Base-by-base conservation (phyloP, 2,113 vertebrate genomes). In the Cyprinus carpio region DNA sequence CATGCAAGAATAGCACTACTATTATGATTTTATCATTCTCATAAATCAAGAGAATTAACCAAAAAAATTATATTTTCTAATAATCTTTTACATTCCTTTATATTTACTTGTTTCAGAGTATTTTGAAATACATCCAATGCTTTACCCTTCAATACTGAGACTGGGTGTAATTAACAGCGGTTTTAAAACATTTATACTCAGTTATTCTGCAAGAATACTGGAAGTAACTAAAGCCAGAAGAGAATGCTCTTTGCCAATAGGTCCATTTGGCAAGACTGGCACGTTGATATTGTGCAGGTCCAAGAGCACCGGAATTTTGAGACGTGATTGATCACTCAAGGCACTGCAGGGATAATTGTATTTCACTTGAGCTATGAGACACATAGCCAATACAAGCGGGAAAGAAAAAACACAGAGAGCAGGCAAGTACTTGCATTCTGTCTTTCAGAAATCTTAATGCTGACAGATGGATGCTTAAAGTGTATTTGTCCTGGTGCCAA, bases 271-370 rank as follows among this genome's bases (percentile, higher is more conserved):
- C 29, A 10, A 65, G 31, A 82, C 51, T 82, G 81, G 79, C 77
- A 82, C 88, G 87, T 88, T 92, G 87, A 92, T 89, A 90, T 89
- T 83, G 75, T 87, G 80, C 84, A 79, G 72, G 56, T 75, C 69
- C 81, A 89, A 82, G 84, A 89, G 89, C 84, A 86, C 86, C 77
- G 86, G 87, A 13, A 37, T 87, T 90, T 71, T 86, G 84, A 90
- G 86, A 92, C 88, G 89, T 94, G 93, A 94, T 93, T 91, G 92
- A 93, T 92, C 92, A 92, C 89, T 84, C 85, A 86, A 87, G 69
- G 84, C 88, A 90, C 88, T 91, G 90, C 80, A 82, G 85, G 87
- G 85, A 90, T 64, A 88, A 93, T 90, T 91, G 90, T 92, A 91
- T 93, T 93, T 93, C 90, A 91, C 87, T 88, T 91, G 86, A 89